Conservation (phyloP, 2,797 vertebrate species). For the Eulemur rubriventer region DNA sequence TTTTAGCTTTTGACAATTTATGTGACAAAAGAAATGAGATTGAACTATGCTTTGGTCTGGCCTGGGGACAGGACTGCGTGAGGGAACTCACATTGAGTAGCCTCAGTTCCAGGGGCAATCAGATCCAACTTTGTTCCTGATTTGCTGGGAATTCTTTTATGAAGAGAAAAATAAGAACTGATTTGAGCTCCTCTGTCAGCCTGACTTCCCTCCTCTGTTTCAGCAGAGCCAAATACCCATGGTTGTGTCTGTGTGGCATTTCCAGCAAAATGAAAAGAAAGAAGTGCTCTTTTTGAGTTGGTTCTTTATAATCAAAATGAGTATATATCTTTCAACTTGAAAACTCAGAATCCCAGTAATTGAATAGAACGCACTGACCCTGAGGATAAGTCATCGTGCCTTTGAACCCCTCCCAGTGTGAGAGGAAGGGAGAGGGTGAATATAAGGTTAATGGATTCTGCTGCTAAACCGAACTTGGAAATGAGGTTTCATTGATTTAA, state of each 20-base stretch:
- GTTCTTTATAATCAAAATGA: conserved; percentile 69
- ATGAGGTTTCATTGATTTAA: conserved; percentile 73
- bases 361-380: conserved; percentile 58
- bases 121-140: conserved; percentile 74
- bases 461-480: conserved; percentile 59
- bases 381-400: conserved; percentile 54
- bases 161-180: conserved; percentile 58
- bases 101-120: neutral
- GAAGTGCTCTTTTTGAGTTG: conserved; percentile 33
- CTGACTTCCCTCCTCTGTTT: neutral
- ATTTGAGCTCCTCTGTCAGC: conserved; percentile 20
- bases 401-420: conserved; percentile 57
- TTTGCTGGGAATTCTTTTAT: conserved; percentile 53
- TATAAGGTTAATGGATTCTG: conserved; percentile 64
- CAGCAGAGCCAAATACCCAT: neutral
- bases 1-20: conserved; percentile 56
- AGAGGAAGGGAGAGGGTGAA: conserved; percentile 57
- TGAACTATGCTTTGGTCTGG: conserved; percentile 55
- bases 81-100: conserved; percentile 23
- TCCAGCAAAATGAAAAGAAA: conserved; percentile 45
- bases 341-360: conserved; percentile 61
- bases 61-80: conserved; percentile 20
- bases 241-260: conserved; percentile 16
- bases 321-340: conserved; percentile 59
- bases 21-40: conserved; percentile 31